phyloP scores from a whole-genome alignment of 2,888 invertebrate genomes.

The Morpho helenor region DNA sequence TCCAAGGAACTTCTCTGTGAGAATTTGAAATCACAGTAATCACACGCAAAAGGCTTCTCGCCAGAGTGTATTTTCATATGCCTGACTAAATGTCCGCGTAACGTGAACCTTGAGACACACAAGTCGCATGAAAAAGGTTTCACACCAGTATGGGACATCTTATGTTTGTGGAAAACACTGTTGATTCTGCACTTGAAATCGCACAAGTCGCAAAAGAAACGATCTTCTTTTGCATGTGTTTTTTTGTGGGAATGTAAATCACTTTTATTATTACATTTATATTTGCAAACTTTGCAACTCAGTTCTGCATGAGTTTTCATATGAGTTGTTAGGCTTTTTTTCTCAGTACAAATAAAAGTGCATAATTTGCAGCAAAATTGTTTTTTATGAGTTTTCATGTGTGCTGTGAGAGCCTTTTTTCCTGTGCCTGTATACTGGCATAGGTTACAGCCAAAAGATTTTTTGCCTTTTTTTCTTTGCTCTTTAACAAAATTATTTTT shows the following conservation, averaged over 20 bases:
- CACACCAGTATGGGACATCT: background rate
- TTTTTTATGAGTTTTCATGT: too few species aligned
- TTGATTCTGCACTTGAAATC: background rate
- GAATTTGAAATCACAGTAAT: background rate
- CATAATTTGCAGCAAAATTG: too few species aligned
- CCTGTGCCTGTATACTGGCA: too few species aligned
- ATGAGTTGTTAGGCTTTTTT: too few species aligned
- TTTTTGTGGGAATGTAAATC: background rate
- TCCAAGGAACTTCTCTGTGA: background rate
- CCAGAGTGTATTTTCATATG: constrained; percentile 1
- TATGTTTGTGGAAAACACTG: background rate
- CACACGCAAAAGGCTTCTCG: background rate
- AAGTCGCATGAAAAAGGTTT: background rate
- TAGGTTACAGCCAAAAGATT: too few species aligned
- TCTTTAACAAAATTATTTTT: too few species aligned
- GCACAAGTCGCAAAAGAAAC: background rate
- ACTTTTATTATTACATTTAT: background rate
- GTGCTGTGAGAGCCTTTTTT: too few species aligned
- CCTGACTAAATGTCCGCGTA: too few species aligned
- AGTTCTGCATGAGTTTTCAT: too few species aligned
- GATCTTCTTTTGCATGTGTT: background rate
- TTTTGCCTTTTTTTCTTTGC: too few species aligned
- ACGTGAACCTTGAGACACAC: background rate
- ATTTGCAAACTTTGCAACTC: background rate
- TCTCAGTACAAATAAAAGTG: too few species aligned